Evolutionary conservation across 2,888 invertebrate species (phyloP), one percentile per base, ranked within the genome.

Genomic region (Pardosa pseudoannulata): DNA sequence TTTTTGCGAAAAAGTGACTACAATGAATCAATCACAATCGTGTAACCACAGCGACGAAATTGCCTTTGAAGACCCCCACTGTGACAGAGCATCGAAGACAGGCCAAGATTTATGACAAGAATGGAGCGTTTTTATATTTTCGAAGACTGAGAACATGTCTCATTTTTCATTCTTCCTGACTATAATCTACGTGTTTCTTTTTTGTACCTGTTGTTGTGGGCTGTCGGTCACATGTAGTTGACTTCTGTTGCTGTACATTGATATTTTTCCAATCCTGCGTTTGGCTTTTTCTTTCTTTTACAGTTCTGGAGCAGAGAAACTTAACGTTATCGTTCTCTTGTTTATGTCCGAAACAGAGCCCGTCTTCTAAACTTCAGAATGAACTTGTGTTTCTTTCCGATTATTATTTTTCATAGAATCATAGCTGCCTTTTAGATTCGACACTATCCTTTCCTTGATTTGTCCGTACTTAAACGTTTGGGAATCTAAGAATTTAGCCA

Each of bases 21-120:
- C 83, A 68, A 85, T 85, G 83, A 85, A 85, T 85, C 83, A 85
- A 85, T 85, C 83, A 85, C 50, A 70, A 71, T 29, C 29, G 50
- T 28, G 65, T 62, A 19, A 39, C 29, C 65, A 39, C 62, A 29
- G 78, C 83, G 83, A 85, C 83, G 83, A 85, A 85, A 85, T 85
- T 85, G 78, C 83, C 78, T 85, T 73, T 29, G 83, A 29, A 65
- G 76, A 32, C 78, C 78, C 83, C 83, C 31, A 67, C 78, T 28
- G 76, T 65, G 82, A 76, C 82, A 70, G 75, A 68, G 31, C 76
- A 70, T 83, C 76, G 82, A 83, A 83, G 76, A 83, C 76, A 76
- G 72, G 64, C n/a, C 56, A 78, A 85, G 83, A 85, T 85, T 85
- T 85, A 85, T 85, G 73, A 71, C 65, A 85, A 50, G 62, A 64